Evolutionary conservation across 2,113 vertebrate genomes (phyloP).

Genomic region (Panthera tigris): DNA sequence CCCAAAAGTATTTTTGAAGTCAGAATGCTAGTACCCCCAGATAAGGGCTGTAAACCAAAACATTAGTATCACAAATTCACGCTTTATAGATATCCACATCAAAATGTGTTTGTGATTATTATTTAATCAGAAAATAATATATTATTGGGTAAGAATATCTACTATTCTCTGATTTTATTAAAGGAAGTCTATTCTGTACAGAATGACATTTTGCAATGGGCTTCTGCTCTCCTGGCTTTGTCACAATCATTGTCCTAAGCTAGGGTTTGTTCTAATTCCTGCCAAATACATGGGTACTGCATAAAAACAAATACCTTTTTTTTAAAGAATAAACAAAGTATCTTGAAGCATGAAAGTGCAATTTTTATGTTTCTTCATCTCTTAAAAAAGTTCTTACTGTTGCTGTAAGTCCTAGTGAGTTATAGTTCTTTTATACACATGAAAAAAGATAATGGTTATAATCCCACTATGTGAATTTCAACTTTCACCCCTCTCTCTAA

Average conservation of each 20-base stretch:
- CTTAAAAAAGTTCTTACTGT: slow-evolving; percentile 34
- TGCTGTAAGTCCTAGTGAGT: slow-evolving; percentile 57
- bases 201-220: not conserved
- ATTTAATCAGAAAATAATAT: slow-evolving; percentile 61
- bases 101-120: slow-evolving; percentile 21
- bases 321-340: slow-evolving; percentile 55
- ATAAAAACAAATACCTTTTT: slow-evolving; percentile 36
- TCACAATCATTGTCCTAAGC: slow-evolving; percentile 46
- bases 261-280: slow-evolving; percentile 42
- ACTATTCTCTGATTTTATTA: slow-evolving; percentile 5
- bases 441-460: slow-evolving; percentile 67
- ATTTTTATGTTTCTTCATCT: slow-evolving; percentile 64
- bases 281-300: not conserved
- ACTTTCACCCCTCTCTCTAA: slow-evolving; percentile 69
- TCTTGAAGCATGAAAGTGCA: slow-evolving; percentile 42
- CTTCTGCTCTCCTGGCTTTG: not conserved
- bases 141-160: not conserved
- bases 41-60: not conserved
- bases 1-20: not conserved
- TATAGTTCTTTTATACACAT: slow-evolving; percentile 58
- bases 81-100: slow-evolving; percentile 6
- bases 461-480: slow-evolving; percentile 76
- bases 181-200: not conserved
- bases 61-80: not conserved
- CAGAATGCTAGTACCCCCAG: not conserved